Evolutionary conservation across 2,888 invertebrate genomes (phyloP).

Genomic region (Petrolisthes cinctipes): DNA sequence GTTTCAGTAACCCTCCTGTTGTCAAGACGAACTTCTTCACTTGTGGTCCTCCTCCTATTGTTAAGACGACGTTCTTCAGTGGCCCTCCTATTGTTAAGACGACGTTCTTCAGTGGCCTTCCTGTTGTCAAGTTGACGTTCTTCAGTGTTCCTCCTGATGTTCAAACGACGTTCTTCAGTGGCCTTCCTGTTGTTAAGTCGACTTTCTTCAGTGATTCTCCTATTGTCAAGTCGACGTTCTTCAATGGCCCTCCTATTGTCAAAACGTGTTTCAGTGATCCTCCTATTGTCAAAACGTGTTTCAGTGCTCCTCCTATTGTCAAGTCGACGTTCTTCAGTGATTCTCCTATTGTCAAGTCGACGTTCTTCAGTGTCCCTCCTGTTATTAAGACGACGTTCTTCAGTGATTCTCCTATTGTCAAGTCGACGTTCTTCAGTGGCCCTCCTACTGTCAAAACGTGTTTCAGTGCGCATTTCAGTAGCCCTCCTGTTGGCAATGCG

Average conservation of each 20-base stretch:
- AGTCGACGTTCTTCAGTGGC: conserved; percentile 2
- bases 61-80: background rate
- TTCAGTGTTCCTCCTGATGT: background rate
- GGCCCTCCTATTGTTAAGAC: background rate
- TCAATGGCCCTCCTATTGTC: background rate
- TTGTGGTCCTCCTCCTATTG: conserved; percentile 1
- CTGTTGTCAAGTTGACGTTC: background rate
- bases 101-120: background rate
- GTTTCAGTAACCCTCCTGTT: background rate
- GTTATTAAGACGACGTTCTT: conserved; percentile 9
- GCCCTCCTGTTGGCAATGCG: background rate
- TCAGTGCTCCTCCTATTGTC: conserved; percentile 11
- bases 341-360: background rate
- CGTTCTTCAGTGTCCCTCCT: background rate
- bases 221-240: background rate
- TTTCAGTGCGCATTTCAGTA: background rate
- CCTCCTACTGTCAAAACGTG: conserved; percentile 11
- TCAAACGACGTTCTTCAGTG: background rate
- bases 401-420: conserved; percentile 4
- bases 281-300: background rate
- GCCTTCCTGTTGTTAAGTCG: background rate
- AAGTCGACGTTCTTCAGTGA: background rate
- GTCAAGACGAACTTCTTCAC: background rate
- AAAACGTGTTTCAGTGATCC: background rate
- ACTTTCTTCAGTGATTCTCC: background rate